phyloP scores from a whole-genome alignment of 2,113 vertebrate species.

The Macaca fascicularis region DNA sequence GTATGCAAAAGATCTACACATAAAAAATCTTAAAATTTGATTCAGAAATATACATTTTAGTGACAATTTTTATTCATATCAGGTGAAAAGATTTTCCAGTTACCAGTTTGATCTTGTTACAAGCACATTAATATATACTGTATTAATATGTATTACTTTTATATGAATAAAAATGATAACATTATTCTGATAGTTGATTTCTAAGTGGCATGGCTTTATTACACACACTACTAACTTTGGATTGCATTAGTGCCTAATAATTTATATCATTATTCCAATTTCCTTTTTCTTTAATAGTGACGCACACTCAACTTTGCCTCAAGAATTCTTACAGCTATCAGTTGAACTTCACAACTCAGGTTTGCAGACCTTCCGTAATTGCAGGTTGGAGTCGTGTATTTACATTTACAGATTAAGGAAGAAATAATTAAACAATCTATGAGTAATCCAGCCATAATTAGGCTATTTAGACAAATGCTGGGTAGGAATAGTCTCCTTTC shows the following conservation, averaged over 20 bases:
- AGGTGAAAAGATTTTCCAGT: conserved; percentile 30
- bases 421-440: conserved; percentile 66
- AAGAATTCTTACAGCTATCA: conserved; percentile 22
- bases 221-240: neutral
- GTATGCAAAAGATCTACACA: neutral
- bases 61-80: neutral
- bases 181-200: neutral
- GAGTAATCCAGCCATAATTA: conserved; percentile 42
- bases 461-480: conserved; percentile 31
- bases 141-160: neutral
- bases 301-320: neutral
- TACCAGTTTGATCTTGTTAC: neutral
- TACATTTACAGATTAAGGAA: conserved; percentile 74
- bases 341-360: conserved; percentile 28
- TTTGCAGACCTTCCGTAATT: conserved; percentile 74
- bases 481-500: conserved; percentile 43
- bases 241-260: conserved; percentile 19
- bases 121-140: neutral
- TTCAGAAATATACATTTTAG: conserved; percentile 29
- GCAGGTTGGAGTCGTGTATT: conserved; percentile 55
- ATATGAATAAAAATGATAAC: neutral
- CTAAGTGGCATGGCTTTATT: neutral
- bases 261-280: neutral
- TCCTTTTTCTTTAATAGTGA: conserved; percentile 11
- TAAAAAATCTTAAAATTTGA: conserved; percentile 18